Evolutionary conservation across 2,797 vertebrate genomes (phyloP), one percentile per base, ranked within the genome.

Genomic region (Scarus forsteni): DNA sequence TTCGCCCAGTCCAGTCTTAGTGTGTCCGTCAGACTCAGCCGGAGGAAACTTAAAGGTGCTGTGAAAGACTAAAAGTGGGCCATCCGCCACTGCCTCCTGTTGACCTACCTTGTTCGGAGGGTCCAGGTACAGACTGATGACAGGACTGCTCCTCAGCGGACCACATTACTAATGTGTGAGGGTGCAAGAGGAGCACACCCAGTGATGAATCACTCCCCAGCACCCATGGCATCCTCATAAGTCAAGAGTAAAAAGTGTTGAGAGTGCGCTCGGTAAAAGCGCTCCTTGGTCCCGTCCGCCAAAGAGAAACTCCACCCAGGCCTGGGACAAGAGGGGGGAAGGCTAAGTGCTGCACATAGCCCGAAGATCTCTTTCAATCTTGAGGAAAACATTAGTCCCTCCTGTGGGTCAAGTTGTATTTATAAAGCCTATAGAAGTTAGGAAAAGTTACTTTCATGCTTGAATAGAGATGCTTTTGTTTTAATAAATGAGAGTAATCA

Each of bases 51-150:
- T 94, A 93, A 93, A 95, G 92, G 94, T 93, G 90, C 88, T 84
- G 85, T 93, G 92, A 94, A 94, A 95, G 93, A 94, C 93, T 92
- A 92, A 94, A 95, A 95, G 92, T 95, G 94, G 94, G 93, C 92
- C 94, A 94, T 80, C 78, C 72, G 66, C 83, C 46, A 77, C 89
- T 89, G 89, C 92, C 93, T 93, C 89, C 86, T 79, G 88, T 85
- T 94, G 94, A 94, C 94, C 94, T 92, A 92, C 91, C 91, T 92
- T 92, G 90, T 90, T 92, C 91, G 60, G 89, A 92, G 84, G 90
- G 88, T 90, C 91, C 89, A 85, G 89, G 92, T 91, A 92, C 90
- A 92, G 93, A 93, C 91, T 90, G 92, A 90, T 94, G 93, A 94
- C 94, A 95, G 93, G 91, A 89, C 82, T 88, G 83, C 89, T 94